Percentiles rank a stretch among this genome's conserved stretches.
Conservation (phyloP, 2,888 invertebrate species). For the Nemotelus pantherinus region DNA sequence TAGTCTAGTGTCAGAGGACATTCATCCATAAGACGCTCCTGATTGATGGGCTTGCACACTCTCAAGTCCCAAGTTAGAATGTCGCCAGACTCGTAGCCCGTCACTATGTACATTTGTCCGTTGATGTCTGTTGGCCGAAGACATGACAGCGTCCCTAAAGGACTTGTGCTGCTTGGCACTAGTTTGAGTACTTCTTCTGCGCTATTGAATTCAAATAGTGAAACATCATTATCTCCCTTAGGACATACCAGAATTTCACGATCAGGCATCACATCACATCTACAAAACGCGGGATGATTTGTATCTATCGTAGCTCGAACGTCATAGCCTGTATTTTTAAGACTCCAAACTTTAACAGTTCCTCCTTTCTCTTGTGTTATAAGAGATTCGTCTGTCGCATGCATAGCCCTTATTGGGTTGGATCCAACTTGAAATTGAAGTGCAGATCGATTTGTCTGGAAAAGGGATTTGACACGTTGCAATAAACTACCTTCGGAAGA, state of each 20-base stretch:
- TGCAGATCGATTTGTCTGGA: conserved; percentile 77
- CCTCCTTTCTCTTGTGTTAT: conserved; percentile 82
- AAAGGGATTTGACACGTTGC: conserved; percentile 53
- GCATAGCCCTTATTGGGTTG: conserved; percentile 64
- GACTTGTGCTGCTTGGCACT: conserved; percentile 46
- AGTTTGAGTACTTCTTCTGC: conserved; percentile 55
- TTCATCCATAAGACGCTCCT: conserved; percentile 65
- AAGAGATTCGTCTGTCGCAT: conserved; percentile 70
- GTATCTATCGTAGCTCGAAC: conserved; percentile 69
- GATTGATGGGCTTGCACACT: conserved; percentile 65
- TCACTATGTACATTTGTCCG: conserved; percentile 70
- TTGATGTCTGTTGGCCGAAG: conserved; percentile 66
- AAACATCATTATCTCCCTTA: conserved; percentile 68
- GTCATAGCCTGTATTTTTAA: conserved; percentile 70
- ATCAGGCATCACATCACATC: conserved; percentile 69
- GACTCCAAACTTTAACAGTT: conserved; percentile 73
- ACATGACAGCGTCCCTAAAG: conserved; percentile 69
- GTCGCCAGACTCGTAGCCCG: conserved; percentile 79
- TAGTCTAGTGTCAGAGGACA: conserved; percentile 79
- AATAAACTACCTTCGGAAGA: not conserved
- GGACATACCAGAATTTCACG: conserved; percentile 74
- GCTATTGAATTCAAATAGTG: conserved; percentile 62
- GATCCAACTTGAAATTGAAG: conserved; percentile 74
- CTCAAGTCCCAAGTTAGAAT: conserved; percentile 77
- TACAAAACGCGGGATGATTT: conserved; percentile 77